A percentile compares a stretch with the other conserved stretches of the same genome.
phyloP scores from a whole-genome alignment of 2,888 invertebrate genomes.

The Papilio elwesi region DNA sequence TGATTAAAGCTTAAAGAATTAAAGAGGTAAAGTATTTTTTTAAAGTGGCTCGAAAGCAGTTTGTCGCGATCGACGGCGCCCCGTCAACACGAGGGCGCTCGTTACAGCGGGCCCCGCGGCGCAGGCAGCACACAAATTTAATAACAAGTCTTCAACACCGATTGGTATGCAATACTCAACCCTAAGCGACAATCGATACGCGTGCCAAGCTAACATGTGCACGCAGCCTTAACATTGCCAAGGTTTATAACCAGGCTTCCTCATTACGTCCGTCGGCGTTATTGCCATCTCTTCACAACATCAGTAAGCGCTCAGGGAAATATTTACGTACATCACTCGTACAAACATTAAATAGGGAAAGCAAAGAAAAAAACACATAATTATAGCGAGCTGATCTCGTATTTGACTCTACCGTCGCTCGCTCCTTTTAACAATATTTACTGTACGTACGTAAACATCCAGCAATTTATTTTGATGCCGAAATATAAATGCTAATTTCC shows the following conservation, averaged over 20 bases:
- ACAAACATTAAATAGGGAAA: slow-evolving; percentile 56
- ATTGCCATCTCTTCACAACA: slow-evolving; percentile 71
- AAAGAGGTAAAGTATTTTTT: slow-evolving; percentile 61
- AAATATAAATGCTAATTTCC: slow-evolving; percentile 2
- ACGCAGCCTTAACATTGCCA: slow-evolving; percentile 49
- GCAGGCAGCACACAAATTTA: slow-evolving; percentile 62
- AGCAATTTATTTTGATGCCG: not conserved
- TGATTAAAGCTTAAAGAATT: slow-evolving; percentile 52
- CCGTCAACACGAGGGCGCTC: slow-evolving; percentile 66
- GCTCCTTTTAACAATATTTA: slow-evolving; percentile 40
- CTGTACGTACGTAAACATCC: slow-evolving; percentile 7
- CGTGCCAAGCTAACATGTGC: slow-evolving; percentile 31
- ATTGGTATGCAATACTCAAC: slow-evolving; percentile 58
- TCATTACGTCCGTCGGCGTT: slow-evolving; percentile 76
- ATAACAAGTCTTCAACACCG: slow-evolving; percentile 52
- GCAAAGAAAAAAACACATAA: slow-evolving; percentile 42
- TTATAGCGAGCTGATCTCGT: slow-evolving; percentile 39
- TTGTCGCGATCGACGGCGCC: slow-evolving; percentile 61
- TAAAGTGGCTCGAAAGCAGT: slow-evolving; percentile 62
- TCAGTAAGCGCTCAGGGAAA: slow-evolving; percentile 73
- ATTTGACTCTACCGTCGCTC: slow-evolving; percentile 39
- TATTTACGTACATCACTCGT: slow-evolving; percentile 71
- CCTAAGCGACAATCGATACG: slow-evolving; percentile 50
- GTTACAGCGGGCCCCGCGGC: slow-evolving; percentile 76
- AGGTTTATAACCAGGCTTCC: slow-evolving; percentile 67